Base-by-base conservation (phyloP, 2,888 invertebrate genomes). In the Erynnis tages region DNA sequence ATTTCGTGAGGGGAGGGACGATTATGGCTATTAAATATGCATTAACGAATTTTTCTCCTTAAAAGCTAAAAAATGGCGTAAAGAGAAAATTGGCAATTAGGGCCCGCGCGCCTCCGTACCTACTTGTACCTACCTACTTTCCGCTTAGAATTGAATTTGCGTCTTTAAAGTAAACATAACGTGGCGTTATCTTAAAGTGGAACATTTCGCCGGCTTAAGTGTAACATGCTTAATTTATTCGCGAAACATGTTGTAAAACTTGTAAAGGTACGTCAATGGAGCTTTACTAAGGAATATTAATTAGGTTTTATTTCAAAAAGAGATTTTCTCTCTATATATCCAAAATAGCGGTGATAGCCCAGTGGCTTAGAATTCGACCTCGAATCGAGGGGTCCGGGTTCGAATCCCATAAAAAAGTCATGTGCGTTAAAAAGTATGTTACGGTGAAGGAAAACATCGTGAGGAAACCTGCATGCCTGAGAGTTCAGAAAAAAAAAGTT, bases 11-110 rank as follows among this genome's bases (percentile, higher is more conserved):
- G 73, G 79, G 81, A 73, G 81, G 75, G 81, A 72, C 84, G 86
- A 87, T 88, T 88, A 88, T 65, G 57, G 68, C 86, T 80, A 87
- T 89, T 87, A 89, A 89, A 87, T 89, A 88, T 89, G 85, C 87
- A 89, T 84, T 89, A 89, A 88, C 88, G 88, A 86, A 87, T 87
- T 89, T 87, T 88, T 80, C 86, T 85, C 70, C 73, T 88, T 83
- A 87, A 84, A 87, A 86, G 85, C 85, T 80, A 79, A 81, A 81
- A 86, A 87, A 84, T 76, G 85, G 82, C 82, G 85, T 84, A 85
- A 89, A 80, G 77, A 79, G 86, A 87, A 89, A 89, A 89, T 89
- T 87, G 88, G 53, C 88, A 87, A 89, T 89, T 89, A 88, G 73
- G 73, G 65, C 55, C 63, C 67, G 59, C 67, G 66, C 69, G 66